Percentiles rank a stretch among this genome's conserved stretches.
Evolutionary conservation across 2,888 invertebrate genomes (phyloP).

Genomic region (Drosophila borealis): DNA sequence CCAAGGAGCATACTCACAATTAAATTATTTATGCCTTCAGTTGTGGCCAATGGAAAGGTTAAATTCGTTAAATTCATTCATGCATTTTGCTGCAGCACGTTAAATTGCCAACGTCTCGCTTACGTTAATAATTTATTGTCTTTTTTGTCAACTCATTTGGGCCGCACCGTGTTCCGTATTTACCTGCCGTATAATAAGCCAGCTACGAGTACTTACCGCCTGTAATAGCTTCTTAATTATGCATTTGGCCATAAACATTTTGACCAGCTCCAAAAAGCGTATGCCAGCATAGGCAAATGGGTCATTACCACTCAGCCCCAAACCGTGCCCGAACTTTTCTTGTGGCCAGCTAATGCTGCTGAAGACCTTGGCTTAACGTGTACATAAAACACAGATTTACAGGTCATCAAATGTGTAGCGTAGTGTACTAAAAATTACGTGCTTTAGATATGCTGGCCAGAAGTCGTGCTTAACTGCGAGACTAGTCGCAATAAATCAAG

Average conservation of each 20-base stretch:
- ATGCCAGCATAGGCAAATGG: slow-evolving; percentile 56
- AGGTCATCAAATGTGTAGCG: slow-evolving; percentile 45
- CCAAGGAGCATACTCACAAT: slow-evolving; percentile 42
- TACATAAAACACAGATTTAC: slow-evolving; percentile 52
- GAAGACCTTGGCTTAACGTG: slow-evolving; percentile 41
- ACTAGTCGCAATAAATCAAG: slow-evolving; percentile 2
- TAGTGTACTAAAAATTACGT: slow-evolving; percentile 31
- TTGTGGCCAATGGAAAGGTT: slow-evolving; percentile 58
- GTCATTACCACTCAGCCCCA: slow-evolving; percentile 63
- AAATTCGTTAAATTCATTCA: slow-evolving; percentile 44
- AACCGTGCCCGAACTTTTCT: slow-evolving; percentile 8
- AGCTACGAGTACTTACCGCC: slow-evolving; percentile 40
- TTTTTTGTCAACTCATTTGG: slow-evolving; percentile 22
- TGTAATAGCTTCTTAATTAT: slow-evolving; percentile 69
- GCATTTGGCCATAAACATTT: slow-evolving; percentile 65
- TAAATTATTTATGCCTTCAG: slow-evolving; percentile 55
- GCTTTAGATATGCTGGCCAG: slow-evolving; percentile 15
- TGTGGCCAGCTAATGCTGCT: slow-evolving; percentile 17
- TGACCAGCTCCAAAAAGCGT: slow-evolving; percentile 41
- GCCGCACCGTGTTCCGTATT: slow-evolving; percentile 9
- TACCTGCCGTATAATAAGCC: slow-evolving; percentile 38
- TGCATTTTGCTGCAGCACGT: slow-evolving; percentile 32
- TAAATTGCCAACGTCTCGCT: slow-evolving; percentile 12
- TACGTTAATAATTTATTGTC: background rate
- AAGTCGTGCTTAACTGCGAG: slow-evolving; percentile 1